Conservation (phyloP, 1,140 invertebrate species). For the Philaenus spumarius region DNA sequence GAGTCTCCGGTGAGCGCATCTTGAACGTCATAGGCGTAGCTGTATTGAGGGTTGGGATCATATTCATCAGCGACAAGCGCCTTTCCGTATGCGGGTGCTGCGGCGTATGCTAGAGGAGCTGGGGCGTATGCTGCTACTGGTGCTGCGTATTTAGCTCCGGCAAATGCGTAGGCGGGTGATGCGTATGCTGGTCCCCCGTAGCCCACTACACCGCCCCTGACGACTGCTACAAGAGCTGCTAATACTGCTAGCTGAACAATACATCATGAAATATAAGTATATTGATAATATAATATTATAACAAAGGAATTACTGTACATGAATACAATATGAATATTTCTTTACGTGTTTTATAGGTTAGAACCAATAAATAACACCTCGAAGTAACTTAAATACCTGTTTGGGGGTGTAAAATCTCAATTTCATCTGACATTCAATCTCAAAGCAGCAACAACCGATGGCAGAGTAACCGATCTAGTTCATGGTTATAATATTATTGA, state of each 20-base stretch:
- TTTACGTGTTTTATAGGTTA: too few species aligned
- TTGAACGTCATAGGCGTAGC: conserved; percentile 60
- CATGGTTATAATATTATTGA: too few species aligned
- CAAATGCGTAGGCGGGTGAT: not conserved
- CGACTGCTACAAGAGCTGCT: conserved; percentile 40
- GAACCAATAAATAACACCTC: too few species aligned
- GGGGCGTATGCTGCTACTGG: not conserved
- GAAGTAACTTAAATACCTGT: too few species aligned
- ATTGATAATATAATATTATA: too few species aligned
- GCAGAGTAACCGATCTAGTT: too few species aligned
- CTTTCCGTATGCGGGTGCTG: conserved; percentile 17
- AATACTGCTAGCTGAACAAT: conserved; percentile 40
- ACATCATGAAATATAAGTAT: too few species aligned
- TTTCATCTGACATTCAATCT: too few species aligned
- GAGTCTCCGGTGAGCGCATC: conserved; percentile 59
- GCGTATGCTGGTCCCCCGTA: not conserved
- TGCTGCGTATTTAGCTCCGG: not conserved
- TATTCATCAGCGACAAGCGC: conserved; percentile 11
- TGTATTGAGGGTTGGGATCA: conserved; percentile 40
- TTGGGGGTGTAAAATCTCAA: too few species aligned
- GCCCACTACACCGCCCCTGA: conserved; percentile 34
- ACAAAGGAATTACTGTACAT: too few species aligned
- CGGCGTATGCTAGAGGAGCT: conserved; percentile 16
- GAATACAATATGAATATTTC: too few species aligned
- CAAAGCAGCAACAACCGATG: too few species aligned